phyloP scores from a whole-genome alignment of 2,113 vertebrate species.

The Esox niger region DNA sequence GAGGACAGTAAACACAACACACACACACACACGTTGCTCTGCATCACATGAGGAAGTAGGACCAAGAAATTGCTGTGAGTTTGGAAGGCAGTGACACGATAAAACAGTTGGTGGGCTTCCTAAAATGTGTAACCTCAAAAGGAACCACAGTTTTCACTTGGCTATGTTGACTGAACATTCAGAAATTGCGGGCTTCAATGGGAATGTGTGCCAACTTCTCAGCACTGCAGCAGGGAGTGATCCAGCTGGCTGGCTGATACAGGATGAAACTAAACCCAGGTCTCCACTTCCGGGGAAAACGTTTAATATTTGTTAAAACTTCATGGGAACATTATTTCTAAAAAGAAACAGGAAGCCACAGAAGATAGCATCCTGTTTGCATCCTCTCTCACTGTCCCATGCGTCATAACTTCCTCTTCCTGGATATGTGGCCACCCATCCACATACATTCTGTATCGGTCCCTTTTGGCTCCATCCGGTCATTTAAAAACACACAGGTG shows the following conservation, averaged over 20 bases:
- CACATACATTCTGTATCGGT: constrained; percentile 52
- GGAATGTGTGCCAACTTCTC: too few relatives aligned
- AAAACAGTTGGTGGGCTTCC: too few relatives aligned
- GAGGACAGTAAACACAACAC: constrained; percentile 21
- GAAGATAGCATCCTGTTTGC: constrained; percentile 76
- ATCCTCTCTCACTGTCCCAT: constrained; percentile 61
- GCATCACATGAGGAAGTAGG: too few relatives aligned
- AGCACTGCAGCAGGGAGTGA: too few relatives aligned
- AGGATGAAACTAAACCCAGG: background rate
- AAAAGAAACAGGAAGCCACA: constrained; percentile 69
- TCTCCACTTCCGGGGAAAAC: constrained; percentile 10
- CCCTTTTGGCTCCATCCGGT: constrained; percentile 14
- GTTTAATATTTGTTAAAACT: constrained; percentile 31
- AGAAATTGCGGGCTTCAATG: too few relatives aligned
- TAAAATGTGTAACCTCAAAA: too few relatives aligned
- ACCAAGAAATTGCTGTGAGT: too few relatives aligned
- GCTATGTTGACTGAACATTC: too few relatives aligned
- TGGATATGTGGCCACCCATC: constrained; percentile 67
- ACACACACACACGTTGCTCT: background rate
- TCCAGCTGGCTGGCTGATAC: background rate
- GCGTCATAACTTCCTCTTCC: constrained; percentile 75
- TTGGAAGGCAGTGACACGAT: too few relatives aligned
- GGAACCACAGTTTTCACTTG: too few relatives aligned
- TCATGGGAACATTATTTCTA: constrained; percentile 59
- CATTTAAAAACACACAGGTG: background rate